Evolutionary conservation across 1,140 invertebrate genomes (phyloP).

Genomic region (Zophobas morio): DNA sequence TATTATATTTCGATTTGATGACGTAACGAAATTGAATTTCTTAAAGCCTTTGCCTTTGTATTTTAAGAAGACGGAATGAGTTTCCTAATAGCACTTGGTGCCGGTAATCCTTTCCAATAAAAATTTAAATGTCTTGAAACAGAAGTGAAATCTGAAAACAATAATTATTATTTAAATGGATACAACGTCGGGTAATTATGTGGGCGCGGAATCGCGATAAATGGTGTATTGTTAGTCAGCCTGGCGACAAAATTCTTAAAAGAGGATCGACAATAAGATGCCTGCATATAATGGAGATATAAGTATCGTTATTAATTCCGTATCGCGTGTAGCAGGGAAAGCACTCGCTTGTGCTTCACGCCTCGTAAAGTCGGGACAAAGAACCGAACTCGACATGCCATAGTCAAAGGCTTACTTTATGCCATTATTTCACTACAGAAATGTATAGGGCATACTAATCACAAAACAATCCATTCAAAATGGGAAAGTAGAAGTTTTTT

Average conservation of each 20-base stretch:
- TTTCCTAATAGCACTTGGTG: constrained; percentile 20
- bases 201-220: constrained; percentile 3
- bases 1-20: constrained; percentile 42
- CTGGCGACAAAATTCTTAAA: constrained; percentile 25
- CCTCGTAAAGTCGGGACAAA: constrained; percentile 52
- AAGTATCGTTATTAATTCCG: constrained; percentile 52
- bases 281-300: constrained; percentile 53
- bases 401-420: constrained; percentile 54
- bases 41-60: constrained; percentile 39
- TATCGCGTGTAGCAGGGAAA: constrained; percentile 50
- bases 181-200: constrained; percentile 1
- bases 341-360: constrained; percentile 53
- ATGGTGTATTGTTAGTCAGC: constrained; percentile 1
- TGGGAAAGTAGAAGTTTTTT: constrained; percentile 18
- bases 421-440: constrained; percentile 44
- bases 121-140: constrained; percentile 12
- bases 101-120: constrained; percentile 21
- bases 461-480: constrained; percentile 41
- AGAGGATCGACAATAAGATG: constrained; percentile 43
- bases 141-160: constrained; percentile 24
- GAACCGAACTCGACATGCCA: constrained; percentile 52
- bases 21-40: constrained; percentile 41
- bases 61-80: constrained; percentile 38
- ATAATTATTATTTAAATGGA: constrained; percentile 30
- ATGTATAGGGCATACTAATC: constrained; percentile 44